phyloP scores from a whole-genome alignment of 1,140 invertebrate species.

The Whitmania pigra region DNA sequence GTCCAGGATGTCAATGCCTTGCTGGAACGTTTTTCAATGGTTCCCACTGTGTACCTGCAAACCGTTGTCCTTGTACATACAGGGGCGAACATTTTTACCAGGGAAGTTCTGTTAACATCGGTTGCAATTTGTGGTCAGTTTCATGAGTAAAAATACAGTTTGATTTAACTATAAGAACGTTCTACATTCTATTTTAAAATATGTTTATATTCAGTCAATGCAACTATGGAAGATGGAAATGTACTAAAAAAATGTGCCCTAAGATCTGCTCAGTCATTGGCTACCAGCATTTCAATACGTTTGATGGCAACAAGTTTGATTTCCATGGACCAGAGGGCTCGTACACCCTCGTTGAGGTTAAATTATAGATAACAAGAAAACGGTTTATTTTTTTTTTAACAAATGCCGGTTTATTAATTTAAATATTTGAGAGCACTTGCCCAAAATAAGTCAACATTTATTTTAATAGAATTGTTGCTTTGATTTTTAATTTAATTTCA shows the following conservation, averaged over 20 bases:
- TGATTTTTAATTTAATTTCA: no score
- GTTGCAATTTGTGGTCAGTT: conserved; percentile 30
- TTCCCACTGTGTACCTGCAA: conserved; percentile 25
- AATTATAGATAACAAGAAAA: background rate
- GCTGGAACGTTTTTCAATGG: conserved; percentile 21
- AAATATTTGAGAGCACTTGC: no score
- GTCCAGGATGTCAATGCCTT: conserved; percentile 20
- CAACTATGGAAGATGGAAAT: conserved; percentile 24
- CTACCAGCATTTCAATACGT: conserved; percentile 25
- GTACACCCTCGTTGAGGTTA: conserved; percentile 26
- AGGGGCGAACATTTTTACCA: conserved; percentile 19
- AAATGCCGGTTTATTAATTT: no score
- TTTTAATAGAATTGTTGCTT: no score
- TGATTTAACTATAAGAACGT: background rate
- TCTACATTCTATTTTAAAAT: background rate
- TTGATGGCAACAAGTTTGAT: conserved; percentile 26
- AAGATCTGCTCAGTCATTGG: conserved; percentile 49
- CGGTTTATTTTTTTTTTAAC: no score
- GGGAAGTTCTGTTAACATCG: conserved; percentile 22
- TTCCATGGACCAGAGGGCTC: conserved; percentile 22
- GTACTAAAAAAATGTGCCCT: conserved; percentile 30
- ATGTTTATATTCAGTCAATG: conserved; percentile 23
- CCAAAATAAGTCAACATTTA: no score
- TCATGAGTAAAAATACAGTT: background rate
- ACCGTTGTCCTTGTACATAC: conserved; percentile 29